Base-by-base conservation (phyloP, 2,888 invertebrate genomes). In the Omphaloscelis lunosa region DNA sequence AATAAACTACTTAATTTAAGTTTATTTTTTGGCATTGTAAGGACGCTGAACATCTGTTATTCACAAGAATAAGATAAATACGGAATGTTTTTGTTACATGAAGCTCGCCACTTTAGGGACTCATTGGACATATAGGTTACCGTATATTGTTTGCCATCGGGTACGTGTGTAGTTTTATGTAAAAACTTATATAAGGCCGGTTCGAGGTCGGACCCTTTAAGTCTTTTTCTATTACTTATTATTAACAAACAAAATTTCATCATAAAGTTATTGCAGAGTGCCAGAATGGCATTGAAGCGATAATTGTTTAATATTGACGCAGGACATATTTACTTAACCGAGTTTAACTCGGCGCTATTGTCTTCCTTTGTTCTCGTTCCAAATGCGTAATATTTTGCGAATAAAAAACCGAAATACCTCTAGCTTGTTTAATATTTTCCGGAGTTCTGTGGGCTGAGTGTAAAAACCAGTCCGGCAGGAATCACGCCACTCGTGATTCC, bases 261-360 rank as follows among this genome's bases (percentile, higher is more conserved):
- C 53, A 63, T 72, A 82, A 79, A 65, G 45, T 77, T 76, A 65
- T 81, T 67, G 65, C 59, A 74, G 29, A 67, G 58, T 62, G 45
- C 62, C 66, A 58, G 59, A 45, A 61, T 56, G 67, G 63, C 62
- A 74, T 66, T 72, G 63, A 66, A 48, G 63, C 65, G 62, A 51
- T 48, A 82, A 71, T 86, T 70, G 70, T 77, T 75, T 72, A 84
- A 84, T 84, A 87, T 82, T 85, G 84, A 84, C 75, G 66, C 71
- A 69, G 74, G 77, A 79, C 79, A 79, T 85, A 72, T 87, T 85
- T 84, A 75, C 74, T 78, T 84, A 82, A 81, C 84, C 76, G 76
- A 79, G 74, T 84, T 84, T 76, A 66, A 76, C 72, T 77, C 53
- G n/a, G 9, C 56, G 72, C 62, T 63, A 76, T 82, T 87, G 76